Base-by-base conservation (phyloP, 2,797 vertebrate genomes). In the Rhodeus uyekii region DNA sequence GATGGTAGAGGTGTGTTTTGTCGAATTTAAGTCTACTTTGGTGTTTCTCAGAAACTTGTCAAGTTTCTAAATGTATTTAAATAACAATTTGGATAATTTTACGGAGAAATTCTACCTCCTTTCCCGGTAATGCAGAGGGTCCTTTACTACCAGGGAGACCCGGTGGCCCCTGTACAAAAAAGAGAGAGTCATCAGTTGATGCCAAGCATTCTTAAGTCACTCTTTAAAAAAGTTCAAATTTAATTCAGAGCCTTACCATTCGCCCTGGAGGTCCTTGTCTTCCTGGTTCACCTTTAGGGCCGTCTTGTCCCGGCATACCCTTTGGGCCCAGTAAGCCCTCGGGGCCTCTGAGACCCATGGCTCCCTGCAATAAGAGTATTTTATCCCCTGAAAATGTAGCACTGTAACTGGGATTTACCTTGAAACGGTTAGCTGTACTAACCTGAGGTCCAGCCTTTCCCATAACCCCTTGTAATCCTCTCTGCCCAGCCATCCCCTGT, bases 401-500 rank as follows among this genome's bases (percentile, higher is more conserved):
- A 74, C 3, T 48, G 32, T 73, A 53, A 53, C 46, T 8, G 19
- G 29, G n/a, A 69, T 38, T 38, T 61, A 72, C 69, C 60, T 74
- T 58, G 19, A 60, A 29, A 80, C 0, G 36, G 38, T 69, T 60
- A 53, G 2, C 55, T 50, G 36, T 10, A 90, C 94, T 93, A 78
- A 96, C 96, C 85, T 0, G 24, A 3, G 81, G 83, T 44, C 95
- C 95, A 0, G 85, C 81, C 8, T 90, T 90, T 42, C 96, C 95
- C 0, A 22, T 71, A 2, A 95, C 92, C 38, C 95, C 96, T 85
- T 94, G 95, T 0, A 3, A 46, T 78, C 95, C 95, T 0, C 78
- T 86, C 0, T 86, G 84, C 82, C 95, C 95, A n/a, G 87, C 5
- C 0, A 85, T 83, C 0, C 96, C 96, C 95, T 96, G 2, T 42